These are phyloP conservation scores for Astur gentilis DNA, from an alignment of 2,113 vertebrate genomes.

Conservation along the genomic window DNA sequence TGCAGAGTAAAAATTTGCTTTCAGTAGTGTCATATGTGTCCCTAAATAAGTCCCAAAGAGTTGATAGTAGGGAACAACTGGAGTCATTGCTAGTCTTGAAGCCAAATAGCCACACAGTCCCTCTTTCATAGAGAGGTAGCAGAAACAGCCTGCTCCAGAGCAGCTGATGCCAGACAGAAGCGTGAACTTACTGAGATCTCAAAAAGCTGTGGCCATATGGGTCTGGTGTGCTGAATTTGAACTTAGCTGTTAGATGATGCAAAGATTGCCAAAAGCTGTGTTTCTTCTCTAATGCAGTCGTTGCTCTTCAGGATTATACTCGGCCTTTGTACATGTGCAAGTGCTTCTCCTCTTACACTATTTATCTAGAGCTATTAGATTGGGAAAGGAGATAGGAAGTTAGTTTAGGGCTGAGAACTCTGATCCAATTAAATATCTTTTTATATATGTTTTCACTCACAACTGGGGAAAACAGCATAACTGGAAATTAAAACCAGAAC, in stretches of 20 bases:
- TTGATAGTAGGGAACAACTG: background rate
- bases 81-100: background rate
- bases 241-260: background rate
- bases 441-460: background rate
- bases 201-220: background rate
- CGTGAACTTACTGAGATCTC: background rate
- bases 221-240: background rate
- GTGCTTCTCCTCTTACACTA: background rate
- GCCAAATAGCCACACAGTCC: background rate
- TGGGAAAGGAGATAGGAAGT: background rate
- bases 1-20: background rate
- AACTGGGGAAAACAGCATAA: background rate
- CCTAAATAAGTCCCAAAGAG: background rate
- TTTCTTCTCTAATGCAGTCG: background rate
- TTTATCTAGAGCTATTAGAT: background rate
- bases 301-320: background rate
- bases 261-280: background rate
- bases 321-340: accelerated
- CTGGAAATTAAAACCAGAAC: background rate
- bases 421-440: background rate
- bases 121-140: background rate
- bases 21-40: background rate
- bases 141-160: background rate
- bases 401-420: background rate
- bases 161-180: background rate